Conservation (phyloP, 2,888 invertebrate genomes). For the Lycocerus yunnanus region DNA sequence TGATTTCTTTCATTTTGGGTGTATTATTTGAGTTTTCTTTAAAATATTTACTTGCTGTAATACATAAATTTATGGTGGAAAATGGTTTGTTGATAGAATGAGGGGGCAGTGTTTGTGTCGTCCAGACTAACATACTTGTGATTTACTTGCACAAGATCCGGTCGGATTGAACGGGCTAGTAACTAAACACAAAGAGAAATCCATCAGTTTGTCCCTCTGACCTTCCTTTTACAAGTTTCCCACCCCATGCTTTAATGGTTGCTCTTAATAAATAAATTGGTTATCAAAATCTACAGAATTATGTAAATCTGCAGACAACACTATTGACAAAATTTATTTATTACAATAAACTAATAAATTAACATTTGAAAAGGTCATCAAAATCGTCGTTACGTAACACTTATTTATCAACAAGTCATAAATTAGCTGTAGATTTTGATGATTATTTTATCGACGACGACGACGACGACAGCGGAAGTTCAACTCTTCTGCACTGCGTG, state of each 20-base stretch:
- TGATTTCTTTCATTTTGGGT: slow-evolving; percentile 10
- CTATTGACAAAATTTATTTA: neutral
- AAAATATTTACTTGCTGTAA: neutral
- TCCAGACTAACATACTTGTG: slow-evolving; percentile 42
- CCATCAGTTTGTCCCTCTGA: slow-evolving; percentile 49
- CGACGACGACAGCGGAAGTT: too few species aligned
- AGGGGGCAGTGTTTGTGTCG: slow-evolving; percentile 37
- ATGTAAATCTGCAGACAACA: slow-evolving; percentile 6
- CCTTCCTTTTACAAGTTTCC: slow-evolving; percentile 41
- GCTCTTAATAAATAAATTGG: slow-evolving; percentile 25
- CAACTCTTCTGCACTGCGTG: too few species aligned
- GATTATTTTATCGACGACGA: slow-evolving; percentile 3
- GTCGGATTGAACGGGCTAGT: slow-evolving; percentile 49
- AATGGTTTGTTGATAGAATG: slow-evolving; percentile 28
- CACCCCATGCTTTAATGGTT: slow-evolving; percentile 19
- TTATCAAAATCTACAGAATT: slow-evolving; percentile 17
- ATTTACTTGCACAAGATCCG: slow-evolving; percentile 49
- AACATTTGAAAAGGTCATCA: slow-evolving; percentile 7
- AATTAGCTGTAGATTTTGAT: slow-evolving; percentile 11
- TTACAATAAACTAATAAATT: slow-evolving; percentile 6
- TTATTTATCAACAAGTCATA: slow-evolving; percentile 10
- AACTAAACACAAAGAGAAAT: slow-evolving; percentile 52
- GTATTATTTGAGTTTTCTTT: neutral
- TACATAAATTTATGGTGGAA: neutral
- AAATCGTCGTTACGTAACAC: slow-evolving; percentile 6